These are phyloP conservation scores for Euwallacea fornicatus DNA, from an alignment of 1,140 invertebrate species.

Conservation along the genomic window DNA sequence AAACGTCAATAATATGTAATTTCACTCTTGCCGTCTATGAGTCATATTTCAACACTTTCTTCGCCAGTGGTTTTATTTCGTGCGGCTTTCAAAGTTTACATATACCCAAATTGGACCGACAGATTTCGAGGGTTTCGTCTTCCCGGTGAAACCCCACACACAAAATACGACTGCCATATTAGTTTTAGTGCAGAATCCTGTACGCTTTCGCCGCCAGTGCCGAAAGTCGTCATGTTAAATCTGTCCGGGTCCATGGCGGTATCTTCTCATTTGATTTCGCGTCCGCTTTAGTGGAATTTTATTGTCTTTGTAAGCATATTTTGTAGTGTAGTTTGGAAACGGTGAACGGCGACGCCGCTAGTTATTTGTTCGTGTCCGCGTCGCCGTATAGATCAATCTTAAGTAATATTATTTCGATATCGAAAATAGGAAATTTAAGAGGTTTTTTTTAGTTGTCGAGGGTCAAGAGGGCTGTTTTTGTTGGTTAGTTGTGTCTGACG, in stretches of 20 bases:
- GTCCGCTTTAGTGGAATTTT: neutral
- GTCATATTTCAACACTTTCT: too few species aligned
- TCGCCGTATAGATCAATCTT: neutral
- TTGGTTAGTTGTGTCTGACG: neutral
- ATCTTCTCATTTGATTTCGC: neutral
- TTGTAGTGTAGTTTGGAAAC: constrained; percentile 1
- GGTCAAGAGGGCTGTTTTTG: neutral
- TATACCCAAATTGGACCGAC: constrained; percentile 18
- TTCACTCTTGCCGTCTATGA: too few species aligned
- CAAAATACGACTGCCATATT: constrained; percentile 46
- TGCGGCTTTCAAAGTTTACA: too few species aligned
- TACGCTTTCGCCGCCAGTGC: constrained; percentile 5
- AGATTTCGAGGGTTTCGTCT: constrained; percentile 17
- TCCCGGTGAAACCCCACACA: neutral
- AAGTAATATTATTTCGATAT: neutral
- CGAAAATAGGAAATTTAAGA: constrained; percentile 1
- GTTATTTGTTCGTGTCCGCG: constrained; percentile 13
- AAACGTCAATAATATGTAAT: too few species aligned
- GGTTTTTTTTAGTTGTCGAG: neutral
- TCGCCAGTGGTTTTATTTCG: too few species aligned
- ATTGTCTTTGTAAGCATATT: neutral
- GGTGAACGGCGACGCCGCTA: constrained; percentile 1
- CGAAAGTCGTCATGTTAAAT: neutral
- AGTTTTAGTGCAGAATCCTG: constrained; percentile 45
- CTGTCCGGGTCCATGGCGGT: constrained; percentile 21